These are phyloP conservation scores for Cheirogaleus medius DNA, from an alignment of 2,113 vertebrate species.

Conservation along the genomic window DNA sequence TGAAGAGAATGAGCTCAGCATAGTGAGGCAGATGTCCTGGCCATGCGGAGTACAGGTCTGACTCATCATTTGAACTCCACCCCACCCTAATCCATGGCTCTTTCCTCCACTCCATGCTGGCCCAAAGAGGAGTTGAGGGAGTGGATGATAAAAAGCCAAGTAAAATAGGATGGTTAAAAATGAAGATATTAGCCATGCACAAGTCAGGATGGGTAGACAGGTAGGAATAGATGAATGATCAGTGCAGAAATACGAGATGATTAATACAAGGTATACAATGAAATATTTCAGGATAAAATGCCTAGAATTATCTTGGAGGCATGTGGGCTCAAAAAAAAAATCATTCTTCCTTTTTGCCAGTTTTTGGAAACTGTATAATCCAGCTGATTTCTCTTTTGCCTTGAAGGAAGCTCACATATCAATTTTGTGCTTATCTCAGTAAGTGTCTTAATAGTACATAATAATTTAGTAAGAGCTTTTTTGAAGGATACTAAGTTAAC, in stretches of 20 bases:
- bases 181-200: neutral
- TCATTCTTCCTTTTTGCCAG: neutral
- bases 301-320: neutral
- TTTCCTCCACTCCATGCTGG: neutral
- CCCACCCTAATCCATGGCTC: neutral
- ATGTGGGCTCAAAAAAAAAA: neutral
- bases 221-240: neutral
- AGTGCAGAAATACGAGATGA: neutral
- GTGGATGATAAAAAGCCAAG: neutral
- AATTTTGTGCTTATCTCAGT: neutral
- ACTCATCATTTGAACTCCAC: neutral
- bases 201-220: neutral
- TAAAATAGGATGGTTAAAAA: neutral
- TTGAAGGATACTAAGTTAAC: neutral
- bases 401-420: neutral
- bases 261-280: neutral
- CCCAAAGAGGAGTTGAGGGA: neutral
- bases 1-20: neutral
- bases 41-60: neutral
- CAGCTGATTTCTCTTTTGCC: neutral
- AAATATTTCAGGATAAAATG: neutral
- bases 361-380: neutral
- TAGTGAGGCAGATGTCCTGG: neutral
- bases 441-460: neutral
- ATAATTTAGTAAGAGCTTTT: neutral